phyloP scores from a whole-genome alignment of 1,140 invertebrate species.

The Contarinia nasturtii region DNA sequence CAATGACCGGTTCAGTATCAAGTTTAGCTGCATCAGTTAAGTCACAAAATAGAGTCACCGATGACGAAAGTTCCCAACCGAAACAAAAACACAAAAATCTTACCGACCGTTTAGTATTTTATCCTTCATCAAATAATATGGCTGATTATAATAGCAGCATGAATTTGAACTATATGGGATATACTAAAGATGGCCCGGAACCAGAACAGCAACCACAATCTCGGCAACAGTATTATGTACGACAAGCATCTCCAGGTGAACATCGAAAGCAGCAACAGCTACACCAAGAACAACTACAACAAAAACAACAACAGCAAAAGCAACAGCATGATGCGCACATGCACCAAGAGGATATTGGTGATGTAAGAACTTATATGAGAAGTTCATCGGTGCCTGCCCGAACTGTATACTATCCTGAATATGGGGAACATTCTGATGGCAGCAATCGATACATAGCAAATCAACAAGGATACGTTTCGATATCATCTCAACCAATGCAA shows the following conservation, averaged over 20 bases:
- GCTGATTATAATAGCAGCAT: slow-evolving; percentile 13
- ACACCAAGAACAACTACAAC: slow-evolving; percentile 1
- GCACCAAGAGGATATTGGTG: too few species aligned
- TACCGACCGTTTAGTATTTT: slow-evolving; percentile 16
- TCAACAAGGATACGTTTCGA: slow-evolving; percentile 1
- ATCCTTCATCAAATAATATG: slow-evolving; percentile 15
- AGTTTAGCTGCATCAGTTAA: too few species aligned
- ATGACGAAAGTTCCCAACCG: background rate
- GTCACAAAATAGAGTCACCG: too few species aligned
- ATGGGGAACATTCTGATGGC: too few species aligned
- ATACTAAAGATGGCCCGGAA: background rate
- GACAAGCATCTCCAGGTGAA: background rate
- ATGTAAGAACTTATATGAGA: too few species aligned
- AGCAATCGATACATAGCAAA: background rate
- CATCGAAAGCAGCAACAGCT: background rate
- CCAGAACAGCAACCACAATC: background rate
- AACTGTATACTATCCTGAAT: too few species aligned
- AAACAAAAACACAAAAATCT: slow-evolving; percentile 8
- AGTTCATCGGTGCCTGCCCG: too few species aligned
- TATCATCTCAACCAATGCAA: slow-evolving; percentile 14
- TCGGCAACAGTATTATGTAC: background rate
- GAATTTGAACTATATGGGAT: slow-evolving; percentile 12
- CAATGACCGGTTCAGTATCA: too few species aligned
- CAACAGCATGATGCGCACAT: too few species aligned
- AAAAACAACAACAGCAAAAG: too few species aligned